phyloP scores from a whole-genome alignment of 2,113 vertebrate genomes.

The Phodopus roborovskii region DNA sequence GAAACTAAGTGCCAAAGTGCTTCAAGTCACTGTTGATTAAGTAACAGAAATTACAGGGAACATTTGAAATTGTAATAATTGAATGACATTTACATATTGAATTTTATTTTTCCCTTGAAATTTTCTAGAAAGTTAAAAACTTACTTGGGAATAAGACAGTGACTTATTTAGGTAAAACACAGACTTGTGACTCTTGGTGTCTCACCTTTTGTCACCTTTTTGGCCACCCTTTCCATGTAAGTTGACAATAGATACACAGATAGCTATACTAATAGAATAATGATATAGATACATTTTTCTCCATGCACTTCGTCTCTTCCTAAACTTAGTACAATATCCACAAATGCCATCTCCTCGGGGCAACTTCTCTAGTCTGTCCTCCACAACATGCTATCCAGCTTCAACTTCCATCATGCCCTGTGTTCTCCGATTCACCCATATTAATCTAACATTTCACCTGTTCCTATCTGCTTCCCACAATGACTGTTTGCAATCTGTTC shows the following conservation, averaged over 20 bases:
- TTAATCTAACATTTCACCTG: neutral
- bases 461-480: neutral
- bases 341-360: neutral
- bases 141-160: neutral
- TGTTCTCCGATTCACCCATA: neutral
- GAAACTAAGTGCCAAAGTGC: conserved; percentile 15
- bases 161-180: neutral
- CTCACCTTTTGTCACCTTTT: neutral
- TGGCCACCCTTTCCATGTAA: neutral
- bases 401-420: neutral
- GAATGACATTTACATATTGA: neutral
- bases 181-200: neutral
- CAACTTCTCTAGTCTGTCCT: neutral
- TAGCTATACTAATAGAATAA: neutral
- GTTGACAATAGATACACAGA: too few species aligned
- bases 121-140: conserved; percentile 15
- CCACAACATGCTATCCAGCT: too few species aligned
- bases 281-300: neutral
- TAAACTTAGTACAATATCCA: neutral
- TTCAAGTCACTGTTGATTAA: conserved; percentile 46
- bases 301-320: neutral
- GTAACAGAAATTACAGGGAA: conserved; percentile 47
- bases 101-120: conserved; percentile 12
- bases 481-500: neutral
- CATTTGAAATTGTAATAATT: conserved; percentile 41